phyloP scores from a whole-genome alignment of 2,113 vertebrate species.

The Rhabdornis inornatus region DNA sequence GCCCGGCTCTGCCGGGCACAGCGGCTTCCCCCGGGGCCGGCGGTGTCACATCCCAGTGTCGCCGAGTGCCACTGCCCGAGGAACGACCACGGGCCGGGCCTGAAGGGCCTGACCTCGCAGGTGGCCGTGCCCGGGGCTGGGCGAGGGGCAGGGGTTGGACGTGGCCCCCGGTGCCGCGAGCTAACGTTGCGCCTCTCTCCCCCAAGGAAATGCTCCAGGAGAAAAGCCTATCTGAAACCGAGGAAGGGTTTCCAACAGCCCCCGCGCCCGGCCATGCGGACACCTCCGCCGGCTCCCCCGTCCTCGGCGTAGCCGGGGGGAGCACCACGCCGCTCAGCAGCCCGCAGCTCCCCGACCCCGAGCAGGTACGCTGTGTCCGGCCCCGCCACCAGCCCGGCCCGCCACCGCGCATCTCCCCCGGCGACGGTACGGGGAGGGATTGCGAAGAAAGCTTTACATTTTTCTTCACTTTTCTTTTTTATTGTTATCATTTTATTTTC shows the following conservation, averaged over 20 bases:
- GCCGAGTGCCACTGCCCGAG: background rate
- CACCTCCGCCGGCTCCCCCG: constrained; percentile 75
- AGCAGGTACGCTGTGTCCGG: constrained; percentile 81
- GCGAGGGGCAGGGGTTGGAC: background rate
- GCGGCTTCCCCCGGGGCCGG: background rate
- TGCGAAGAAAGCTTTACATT: rapidly evolving
- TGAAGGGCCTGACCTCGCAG: background rate
- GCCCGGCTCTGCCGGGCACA: background rate
- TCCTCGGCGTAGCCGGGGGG: constrained; percentile 77
- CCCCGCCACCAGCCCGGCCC: background rate
- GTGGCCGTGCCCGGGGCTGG: background rate
- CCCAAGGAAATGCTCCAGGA: constrained; percentile 96
- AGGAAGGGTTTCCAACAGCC: constrained; percentile 83
- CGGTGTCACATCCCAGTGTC: background rate
- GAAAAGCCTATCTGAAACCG: constrained; percentile 87
- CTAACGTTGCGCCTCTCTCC: constrained; percentile 10
- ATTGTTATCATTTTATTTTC: background rate
- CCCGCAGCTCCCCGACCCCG: constrained; percentile 80
- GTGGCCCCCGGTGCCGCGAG: background rate
- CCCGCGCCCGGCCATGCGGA: constrained; percentile 77
- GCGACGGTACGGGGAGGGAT: rapidly evolving
- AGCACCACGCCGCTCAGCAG: constrained; percentile 73
- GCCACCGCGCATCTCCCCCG: background rate
- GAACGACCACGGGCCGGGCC: background rate
- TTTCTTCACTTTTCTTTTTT: background rate